These are phyloP conservation scores for Pseudococcus longispinus DNA, from an alignment of 2,888 invertebrate genomes.

Conservation along the genomic window DNA sequence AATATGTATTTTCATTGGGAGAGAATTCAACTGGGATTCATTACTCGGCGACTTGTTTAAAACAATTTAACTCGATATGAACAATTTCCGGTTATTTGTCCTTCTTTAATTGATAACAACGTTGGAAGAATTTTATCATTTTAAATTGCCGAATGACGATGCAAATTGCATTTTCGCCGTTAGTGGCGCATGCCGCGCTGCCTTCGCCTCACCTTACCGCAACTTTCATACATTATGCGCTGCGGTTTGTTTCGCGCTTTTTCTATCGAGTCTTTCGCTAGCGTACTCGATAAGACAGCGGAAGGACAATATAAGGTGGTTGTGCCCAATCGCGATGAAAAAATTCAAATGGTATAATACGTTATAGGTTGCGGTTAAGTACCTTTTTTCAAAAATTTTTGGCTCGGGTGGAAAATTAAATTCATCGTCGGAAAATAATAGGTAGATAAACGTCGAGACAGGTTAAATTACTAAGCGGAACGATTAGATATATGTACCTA, in stretches of 20 bases:
- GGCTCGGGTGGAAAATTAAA: background rate
- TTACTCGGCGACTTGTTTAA: conserved; percentile 22
- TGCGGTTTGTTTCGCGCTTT: too few relatives aligned
- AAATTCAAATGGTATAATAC: too few relatives aligned
- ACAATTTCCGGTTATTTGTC: conserved; percentile 27
- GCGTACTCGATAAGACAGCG: too few relatives aligned
- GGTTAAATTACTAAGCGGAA: background rate
- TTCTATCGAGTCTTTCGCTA: too few relatives aligned
- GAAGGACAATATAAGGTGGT: too few relatives aligned
- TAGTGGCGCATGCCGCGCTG: background rate
- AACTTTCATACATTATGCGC: too few relatives aligned
- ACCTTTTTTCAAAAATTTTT: background rate
- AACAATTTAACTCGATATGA: conserved; percentile 29
- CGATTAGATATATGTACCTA: background rate
- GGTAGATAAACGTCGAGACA: background rate
- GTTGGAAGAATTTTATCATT: conserved; percentile 26
- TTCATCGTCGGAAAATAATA: background rate
- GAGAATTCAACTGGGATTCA: conserved; percentile 12
- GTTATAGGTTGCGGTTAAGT: background rate
- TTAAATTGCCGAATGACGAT: conserved; percentile 20
- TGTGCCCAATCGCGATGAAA: too few relatives aligned
- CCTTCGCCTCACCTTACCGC: background rate
- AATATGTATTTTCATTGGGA: background rate
- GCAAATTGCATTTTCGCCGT: conserved; percentile 31
- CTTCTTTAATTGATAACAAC: conserved; percentile 24